phyloP scores from a whole-genome alignment of 2,797 vertebrate species.

The Decapterus maruadsi region DNA sequence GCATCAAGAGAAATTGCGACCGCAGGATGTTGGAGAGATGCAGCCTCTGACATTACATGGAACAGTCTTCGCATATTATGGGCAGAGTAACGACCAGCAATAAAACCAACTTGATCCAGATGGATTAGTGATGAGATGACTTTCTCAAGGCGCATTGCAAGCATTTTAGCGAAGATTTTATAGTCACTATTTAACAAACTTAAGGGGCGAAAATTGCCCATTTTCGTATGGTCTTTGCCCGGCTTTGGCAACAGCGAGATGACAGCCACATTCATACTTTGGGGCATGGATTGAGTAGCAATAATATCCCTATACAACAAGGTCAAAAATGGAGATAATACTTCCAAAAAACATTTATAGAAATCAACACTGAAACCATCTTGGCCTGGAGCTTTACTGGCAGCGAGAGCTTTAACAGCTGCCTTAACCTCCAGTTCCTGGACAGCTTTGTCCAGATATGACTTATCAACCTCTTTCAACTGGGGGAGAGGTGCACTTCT shows the following conservation, averaged over 20 bases:
- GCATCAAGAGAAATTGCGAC: too few species aligned
- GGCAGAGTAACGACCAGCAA: too few species aligned
- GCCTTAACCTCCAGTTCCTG: not conserved
- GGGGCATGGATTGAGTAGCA: not conserved
- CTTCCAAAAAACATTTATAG: constrained; percentile 7
- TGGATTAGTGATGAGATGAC: not conserved
- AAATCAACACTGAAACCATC: not conserved
- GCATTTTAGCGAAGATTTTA: not conserved
- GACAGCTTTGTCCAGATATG: not conserved
- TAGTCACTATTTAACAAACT: constrained; percentile 7
- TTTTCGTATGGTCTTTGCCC: not conserved
- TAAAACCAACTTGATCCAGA: not conserved
- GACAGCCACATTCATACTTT: not conserved
- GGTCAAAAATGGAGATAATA: not conserved
- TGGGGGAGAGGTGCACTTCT: not conserved
- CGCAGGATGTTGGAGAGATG: too few species aligned
- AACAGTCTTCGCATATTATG: too few species aligned
- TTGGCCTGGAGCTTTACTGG: not conserved
- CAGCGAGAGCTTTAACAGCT: not conserved
- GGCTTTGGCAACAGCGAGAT: not conserved
- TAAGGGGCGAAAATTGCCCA: not conserved
- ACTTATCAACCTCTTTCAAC: not conserved
- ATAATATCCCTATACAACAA: not conserved
- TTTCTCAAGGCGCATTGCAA: not conserved
- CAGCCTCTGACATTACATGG: too few species aligned